Conservation (phyloP, 2,888 invertebrate genomes). For the Steinernema carpocapsae region DNA sequence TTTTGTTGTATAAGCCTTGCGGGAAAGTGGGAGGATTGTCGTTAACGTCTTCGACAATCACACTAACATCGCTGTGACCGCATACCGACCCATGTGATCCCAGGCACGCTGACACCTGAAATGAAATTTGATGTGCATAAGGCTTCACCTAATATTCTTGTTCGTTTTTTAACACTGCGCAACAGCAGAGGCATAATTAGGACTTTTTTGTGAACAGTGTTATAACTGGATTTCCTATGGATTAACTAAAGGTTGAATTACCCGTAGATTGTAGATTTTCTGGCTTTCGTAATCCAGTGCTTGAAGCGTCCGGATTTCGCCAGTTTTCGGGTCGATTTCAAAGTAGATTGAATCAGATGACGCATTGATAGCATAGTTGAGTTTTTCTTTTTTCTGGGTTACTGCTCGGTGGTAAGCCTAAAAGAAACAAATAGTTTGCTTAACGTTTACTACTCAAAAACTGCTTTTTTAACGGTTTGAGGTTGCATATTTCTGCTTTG, state of each 20-base stretch:
- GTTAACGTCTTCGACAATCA: conserved; percentile 58
- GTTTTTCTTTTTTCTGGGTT: conserved; percentile 44
- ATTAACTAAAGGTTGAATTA: conserved; percentile 15
- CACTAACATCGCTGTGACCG: conserved; percentile 41
- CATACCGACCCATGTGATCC: conserved; percentile 44
- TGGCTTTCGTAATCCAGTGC: conserved; percentile 45
- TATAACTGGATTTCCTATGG: too few relatives aligned
- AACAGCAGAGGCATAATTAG: too few relatives aligned
- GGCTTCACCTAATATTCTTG: too few relatives aligned
- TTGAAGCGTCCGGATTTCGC: conserved; percentile 38
- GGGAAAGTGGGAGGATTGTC: conserved; percentile 61
- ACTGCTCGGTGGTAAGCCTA: conserved; percentile 51
- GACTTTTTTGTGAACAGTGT: too few relatives aligned
- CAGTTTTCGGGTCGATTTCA: conserved; percentile 43
- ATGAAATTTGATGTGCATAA: background rate
- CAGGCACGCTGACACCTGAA: conserved; percentile 50
- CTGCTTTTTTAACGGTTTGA: too few relatives aligned
- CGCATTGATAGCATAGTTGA: conserved; percentile 43
- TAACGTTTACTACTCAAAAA: too few relatives aligned
- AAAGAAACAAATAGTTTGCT: background rate
- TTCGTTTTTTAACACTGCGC: too few relatives aligned
- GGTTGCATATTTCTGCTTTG: background rate
- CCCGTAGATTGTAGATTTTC: conserved; percentile 45
- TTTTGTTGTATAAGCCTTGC: conserved; percentile 47
- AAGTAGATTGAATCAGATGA: conserved; percentile 41